Evolutionary conservation across 2,113 vertebrate genomes (phyloP).

Genomic region (Macquaria australasica): DNA sequence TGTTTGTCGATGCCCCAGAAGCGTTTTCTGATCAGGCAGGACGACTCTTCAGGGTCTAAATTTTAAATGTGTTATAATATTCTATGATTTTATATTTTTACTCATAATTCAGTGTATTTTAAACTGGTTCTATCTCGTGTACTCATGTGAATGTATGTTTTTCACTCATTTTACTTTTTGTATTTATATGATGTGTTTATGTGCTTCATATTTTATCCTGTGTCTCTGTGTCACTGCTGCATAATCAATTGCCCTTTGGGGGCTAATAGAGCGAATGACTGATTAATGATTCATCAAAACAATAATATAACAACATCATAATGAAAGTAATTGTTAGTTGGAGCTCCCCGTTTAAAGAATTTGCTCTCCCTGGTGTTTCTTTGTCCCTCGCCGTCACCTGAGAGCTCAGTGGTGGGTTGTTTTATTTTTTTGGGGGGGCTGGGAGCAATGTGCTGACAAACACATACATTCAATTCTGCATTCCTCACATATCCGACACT

Average conservation of each 20-base stretch:
- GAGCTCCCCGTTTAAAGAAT: constrained; percentile 16
- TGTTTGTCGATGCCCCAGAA: background rate
- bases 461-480: constrained; percentile 50
- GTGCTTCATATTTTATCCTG: background rate
- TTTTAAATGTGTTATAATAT: background rate
- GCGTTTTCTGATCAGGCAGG: background rate
- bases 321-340: background rate
- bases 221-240: background rate
- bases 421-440: constrained; percentile 31
- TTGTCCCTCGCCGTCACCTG: constrained; percentile 68
- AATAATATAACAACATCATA: background rate
- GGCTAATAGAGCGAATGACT: background rate
- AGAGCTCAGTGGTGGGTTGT: constrained; percentile 52
- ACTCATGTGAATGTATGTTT: background rate
- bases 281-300: background rate
- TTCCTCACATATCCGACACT: constrained; percentile 71
- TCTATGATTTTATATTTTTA: background rate
- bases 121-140: background rate
- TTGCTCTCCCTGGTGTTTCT: constrained; percentile 52
- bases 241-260: background rate
- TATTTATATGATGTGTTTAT: background rate
- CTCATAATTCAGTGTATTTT: background rate
- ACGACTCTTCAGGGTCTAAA: background rate
- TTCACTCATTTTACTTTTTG: background rate
- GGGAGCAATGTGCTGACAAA: constrained; percentile 71